A percentile compares a stretch with the other conserved stretches of the same genome.
Conservation (phyloP, 92 coral and sea anemone genomes). For the Blastomussa wellsi region DNA sequence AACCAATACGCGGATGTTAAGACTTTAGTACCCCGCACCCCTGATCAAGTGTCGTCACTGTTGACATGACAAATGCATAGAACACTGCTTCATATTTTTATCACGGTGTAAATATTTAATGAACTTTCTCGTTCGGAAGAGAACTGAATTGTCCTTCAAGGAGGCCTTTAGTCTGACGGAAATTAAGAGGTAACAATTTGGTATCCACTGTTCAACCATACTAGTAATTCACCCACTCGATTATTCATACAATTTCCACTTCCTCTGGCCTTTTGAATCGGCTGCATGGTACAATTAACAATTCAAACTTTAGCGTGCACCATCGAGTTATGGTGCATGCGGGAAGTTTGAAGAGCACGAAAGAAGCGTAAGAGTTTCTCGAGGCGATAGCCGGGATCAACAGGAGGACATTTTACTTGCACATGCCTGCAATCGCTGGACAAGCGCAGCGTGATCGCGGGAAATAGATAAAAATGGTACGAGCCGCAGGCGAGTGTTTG, state of each 20-base stretch:
- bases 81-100: background rate
- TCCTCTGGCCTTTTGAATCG: background rate
- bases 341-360: too few species aligned
- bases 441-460: too few species aligned
- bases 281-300: too few species aligned
- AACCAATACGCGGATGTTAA: conserved; percentile 84
- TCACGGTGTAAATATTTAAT: background rate
- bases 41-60: conserved; percentile 92
- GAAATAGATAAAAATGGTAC: too few species aligned
- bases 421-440: too few species aligned
- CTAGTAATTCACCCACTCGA: background rate
- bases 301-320: too few species aligned
- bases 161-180: background rate
- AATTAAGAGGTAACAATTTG: background rate
- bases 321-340: too few species aligned
- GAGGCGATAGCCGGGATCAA: too few species aligned
- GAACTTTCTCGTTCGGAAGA: background rate
- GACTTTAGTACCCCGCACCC: conserved; percentile 85
- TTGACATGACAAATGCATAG: conserved; percentile 68
- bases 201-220: background rate
- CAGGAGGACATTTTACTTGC: too few species aligned
- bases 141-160: background rate
- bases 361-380: too few species aligned
- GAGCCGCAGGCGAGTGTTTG: too few species aligned
- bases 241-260: background rate